Base-by-base conservation (phyloP, 1,140 invertebrate species). In the Pentalonia nigronervosa region DNA sequence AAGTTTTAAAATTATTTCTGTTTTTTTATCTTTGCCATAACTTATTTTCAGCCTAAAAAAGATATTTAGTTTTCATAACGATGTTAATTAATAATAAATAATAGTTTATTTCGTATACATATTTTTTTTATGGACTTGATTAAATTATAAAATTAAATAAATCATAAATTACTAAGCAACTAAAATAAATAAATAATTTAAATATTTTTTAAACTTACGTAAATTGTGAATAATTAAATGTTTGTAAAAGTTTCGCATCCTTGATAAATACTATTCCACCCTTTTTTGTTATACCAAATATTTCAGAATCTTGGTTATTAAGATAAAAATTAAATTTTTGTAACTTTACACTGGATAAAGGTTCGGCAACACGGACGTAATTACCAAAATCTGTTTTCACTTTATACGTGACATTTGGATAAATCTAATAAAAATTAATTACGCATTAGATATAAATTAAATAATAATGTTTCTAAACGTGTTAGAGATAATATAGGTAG, bases 191-290 rank as follows among this genome's bases (percentile, higher is more conserved):
- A 60, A 60, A 30, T 60, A 9, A 23, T 60, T 60, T 60, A 25
- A 60, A 25, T 23, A 9, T 84, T 84, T 50, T 50, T 14, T 45
- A 20, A 41, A 92, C 91, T 93, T 30, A 93, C 91, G 91, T 93
- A 30, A 86, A 50, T 30, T 86, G 48, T 30, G 91, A 50, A 56
- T 86, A 21, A n/a, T 86, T 93, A 20, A 93, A 83, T 83, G 84
- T n/a, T 41, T 86, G 41, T 83, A 93, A 56, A 76, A 48, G 21
- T 41, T 17, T 17, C 7, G 17, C 56, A 56, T 93, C 23, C 20
- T 83, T 53, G 25, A 93, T 45, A 45, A 86, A 93, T 41, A 93
- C 47, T 84, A 93, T 93, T 8, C 91, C 91, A 53, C 81, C 81
- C 7, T 25, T 48, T 84, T 76, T 21, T 50, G 91, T 93, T 53